phyloP scores from a whole-genome alignment of 2,113 vertebrate species.

The Barnardius zonarius region DNA sequence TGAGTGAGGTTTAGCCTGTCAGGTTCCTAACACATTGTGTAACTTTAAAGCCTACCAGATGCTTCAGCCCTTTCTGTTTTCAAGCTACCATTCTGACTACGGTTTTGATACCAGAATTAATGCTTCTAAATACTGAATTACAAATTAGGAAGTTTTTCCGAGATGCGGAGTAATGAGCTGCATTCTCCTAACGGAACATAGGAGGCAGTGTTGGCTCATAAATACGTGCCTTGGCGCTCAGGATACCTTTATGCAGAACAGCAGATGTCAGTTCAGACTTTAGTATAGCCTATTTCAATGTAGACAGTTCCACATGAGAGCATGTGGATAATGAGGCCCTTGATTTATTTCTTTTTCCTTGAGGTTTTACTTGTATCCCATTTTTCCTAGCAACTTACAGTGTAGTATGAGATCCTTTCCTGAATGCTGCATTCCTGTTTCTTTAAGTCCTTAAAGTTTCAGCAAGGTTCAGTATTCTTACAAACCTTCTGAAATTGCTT shows the following conservation, averaged over 20 bases:
- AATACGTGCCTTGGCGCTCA: neutral
- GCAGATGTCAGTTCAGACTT: neutral
- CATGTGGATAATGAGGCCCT: neutral
- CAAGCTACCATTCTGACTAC: neutral
- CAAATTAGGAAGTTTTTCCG: neutral
- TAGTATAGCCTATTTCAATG: neutral
- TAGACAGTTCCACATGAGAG: neutral
- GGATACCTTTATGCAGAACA: neutral
- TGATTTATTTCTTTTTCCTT: neutral
- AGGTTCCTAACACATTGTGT: neutral
- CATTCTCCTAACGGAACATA: neutral
- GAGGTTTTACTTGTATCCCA: neutral
- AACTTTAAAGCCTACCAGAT: neutral
- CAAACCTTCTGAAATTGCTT: neutral
- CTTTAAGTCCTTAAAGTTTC: neutral
- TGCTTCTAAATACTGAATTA: neutral
- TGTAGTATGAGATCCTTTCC: neutral
- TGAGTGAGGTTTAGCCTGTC: neutral
- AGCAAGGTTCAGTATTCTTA: neutral
- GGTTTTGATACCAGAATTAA: neutral
- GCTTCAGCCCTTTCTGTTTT: neutral
- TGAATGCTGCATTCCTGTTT: neutral
- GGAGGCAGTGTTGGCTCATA: conserved; percentile 14
- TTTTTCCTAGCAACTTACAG: neutral
- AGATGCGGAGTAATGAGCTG: neutral